These are phyloP conservation scores for Scaptomyza tumidula DNA, from an alignment of 2,888 invertebrate genomes.

Conservation along the genomic window DNA sequence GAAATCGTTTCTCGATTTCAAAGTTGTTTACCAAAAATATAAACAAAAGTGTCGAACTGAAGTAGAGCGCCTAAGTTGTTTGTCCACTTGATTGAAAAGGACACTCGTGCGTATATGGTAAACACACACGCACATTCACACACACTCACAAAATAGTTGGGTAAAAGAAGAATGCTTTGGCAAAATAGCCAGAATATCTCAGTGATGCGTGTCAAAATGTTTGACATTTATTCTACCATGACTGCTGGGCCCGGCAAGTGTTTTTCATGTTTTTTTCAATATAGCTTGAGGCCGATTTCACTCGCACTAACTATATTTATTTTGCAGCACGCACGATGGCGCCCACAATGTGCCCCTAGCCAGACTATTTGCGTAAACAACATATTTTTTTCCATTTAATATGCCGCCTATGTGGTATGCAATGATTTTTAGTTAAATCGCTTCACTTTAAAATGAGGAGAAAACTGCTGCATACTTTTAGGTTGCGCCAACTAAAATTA, in stretches of 20 bases:
- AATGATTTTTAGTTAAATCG: not conserved
- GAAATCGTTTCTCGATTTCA: conserved; percentile 6
- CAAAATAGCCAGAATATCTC: conserved; percentile 47
- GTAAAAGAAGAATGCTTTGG: conserved; percentile 12
- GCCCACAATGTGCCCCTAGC: conserved; percentile 2
- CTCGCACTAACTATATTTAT: conserved; percentile 36
- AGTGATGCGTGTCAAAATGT: conserved; percentile 62
- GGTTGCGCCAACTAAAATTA: not conserved
- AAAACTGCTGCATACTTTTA: not conserved
- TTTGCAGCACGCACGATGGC: conserved; percentile 35
- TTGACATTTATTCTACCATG: conserved; percentile 47
- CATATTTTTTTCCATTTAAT: conserved; percentile 16
- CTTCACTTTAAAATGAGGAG: conserved; percentile 17
- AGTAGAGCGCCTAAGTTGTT: conserved; percentile 57
- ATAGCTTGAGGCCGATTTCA: conserved; percentile 16
- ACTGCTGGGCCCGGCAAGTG: conserved; percentile 46
- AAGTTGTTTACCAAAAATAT: conserved; percentile 44
- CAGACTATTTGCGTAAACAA: conserved; percentile 40
- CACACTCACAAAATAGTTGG: conserved; percentile 6
- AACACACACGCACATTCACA: conserved; percentile 9
- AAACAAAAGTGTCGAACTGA: conserved; percentile 14
- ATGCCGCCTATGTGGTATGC: too few species aligned
- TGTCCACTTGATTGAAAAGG: conserved; percentile 72
- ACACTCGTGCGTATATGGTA: conserved; percentile 62
- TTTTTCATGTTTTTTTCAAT: conserved; percentile 38